Evolutionary conservation across 2,797 vertebrate genomes (phyloP).

Genomic region (Sternarchorhynchus goeldii): DNA sequence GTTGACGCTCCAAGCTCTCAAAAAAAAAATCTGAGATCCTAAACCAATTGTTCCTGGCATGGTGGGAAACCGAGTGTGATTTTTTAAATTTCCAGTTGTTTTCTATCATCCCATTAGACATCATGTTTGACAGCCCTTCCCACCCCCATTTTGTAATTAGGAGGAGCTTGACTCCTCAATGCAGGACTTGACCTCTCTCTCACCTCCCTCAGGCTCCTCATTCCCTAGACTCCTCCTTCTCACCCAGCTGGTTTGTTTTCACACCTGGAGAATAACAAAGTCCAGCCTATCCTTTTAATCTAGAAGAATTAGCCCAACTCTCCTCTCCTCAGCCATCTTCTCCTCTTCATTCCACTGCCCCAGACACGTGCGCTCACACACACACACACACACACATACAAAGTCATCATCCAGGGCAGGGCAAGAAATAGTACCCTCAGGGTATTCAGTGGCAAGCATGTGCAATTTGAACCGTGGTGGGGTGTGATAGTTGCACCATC

Average conservation of each 20-base stretch:
- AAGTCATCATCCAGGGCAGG: neutral
- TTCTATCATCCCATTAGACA: neutral
- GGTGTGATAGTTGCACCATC: neutral
- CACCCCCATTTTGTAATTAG: neutral
- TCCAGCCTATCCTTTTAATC: conserved; percentile 16
- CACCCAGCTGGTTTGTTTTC: conserved; percentile 27
- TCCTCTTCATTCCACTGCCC: neutral
- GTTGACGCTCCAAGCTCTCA: too few relatives aligned
- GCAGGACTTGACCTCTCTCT: conserved; percentile 1
- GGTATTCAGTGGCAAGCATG: conserved; percentile 18
- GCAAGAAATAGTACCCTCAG: neutral
- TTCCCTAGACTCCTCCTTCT: conserved; percentile 11
- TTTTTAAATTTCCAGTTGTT: neutral
- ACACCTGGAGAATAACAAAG: conserved; percentile 32
- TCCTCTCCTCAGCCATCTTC: neutral
- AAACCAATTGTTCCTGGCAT: too few relatives aligned
- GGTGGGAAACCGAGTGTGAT: neutral
- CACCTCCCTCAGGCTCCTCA: conserved; percentile 8
- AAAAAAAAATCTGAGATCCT: too few relatives aligned
- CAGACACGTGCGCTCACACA: conserved; percentile 7
- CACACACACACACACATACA: conserved; percentile 19
- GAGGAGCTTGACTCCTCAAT: neutral
- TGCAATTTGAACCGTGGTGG: neutral
- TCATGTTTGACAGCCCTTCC: neutral
- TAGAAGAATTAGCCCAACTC: neutral